Evolutionary conservation across 2,797 vertebrate species (phyloP), one percentile per base, ranked within the genome.

Genomic region (Synaphobranchus kaupii): DNA sequence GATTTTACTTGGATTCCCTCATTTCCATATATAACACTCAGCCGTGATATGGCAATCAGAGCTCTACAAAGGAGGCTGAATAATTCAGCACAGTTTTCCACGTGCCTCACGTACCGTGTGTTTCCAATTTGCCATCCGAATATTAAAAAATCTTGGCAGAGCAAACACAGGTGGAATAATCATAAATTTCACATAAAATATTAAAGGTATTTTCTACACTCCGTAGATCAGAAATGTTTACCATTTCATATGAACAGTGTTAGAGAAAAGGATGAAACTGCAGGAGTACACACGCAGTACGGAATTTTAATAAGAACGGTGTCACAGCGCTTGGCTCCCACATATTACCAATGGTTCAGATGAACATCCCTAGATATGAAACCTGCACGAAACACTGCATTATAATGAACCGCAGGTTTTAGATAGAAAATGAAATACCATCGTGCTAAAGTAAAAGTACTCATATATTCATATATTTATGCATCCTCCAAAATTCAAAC

Each of bases 251-350:
- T 47, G 84, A 88, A 84, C 86, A 54, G 71, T 83, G 85, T 84
- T 88, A 15, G 48, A 87, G 71, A 83, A 6, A 88, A 84, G 88
- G 90, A 90, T 78, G 84, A 54, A 90, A 87, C 25, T 22, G 39
- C 39, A 81, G 78, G 25, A 81, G 44, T 50, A 47, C 39, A 25
- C 76, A 47, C 82, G 88, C 86, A 89, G 60, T 80, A 90, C 34
- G 90, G 60, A 80, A 87, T 60, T 91, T 86, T 89, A 91, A 88
- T 90, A 90, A 91, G 28, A 68, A 81, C 89, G 90, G 92, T 92
- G 83, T 86, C 76, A 66, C 66, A 88, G 85, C 84, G 89, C 89
- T 90, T 84, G 84, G 86, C 84, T 50, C 87, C 88, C 54, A 89
- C 83, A 87, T 90, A 89, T 90, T 52, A 91, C 88, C 89, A 88